phyloP scores from a whole-genome alignment of 2,113 vertebrate species.

The Corythornis cristatus region DNA sequence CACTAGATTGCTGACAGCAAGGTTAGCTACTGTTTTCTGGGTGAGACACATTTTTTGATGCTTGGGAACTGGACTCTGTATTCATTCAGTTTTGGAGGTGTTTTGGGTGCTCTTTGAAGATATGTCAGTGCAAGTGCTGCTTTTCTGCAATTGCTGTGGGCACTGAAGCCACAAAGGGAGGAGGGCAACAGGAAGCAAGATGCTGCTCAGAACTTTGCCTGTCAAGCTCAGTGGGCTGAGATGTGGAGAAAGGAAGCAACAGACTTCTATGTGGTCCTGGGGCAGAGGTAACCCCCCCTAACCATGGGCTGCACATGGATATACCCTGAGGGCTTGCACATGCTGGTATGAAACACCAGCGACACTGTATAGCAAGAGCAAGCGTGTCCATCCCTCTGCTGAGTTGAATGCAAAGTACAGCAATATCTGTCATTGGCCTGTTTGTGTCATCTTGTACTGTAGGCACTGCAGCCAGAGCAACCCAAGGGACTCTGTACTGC shows the following conservation, averaged over 20 bases:
- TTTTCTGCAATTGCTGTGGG: not conserved
- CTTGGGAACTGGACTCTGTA: not conserved
- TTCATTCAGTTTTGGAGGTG: not conserved
- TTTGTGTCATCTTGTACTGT: not conserved
- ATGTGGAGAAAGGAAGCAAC: not conserved
- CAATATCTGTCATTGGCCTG: not conserved
- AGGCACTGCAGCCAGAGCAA: not conserved
- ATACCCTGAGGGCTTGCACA: not conserved
- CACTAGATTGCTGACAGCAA: not conserved
- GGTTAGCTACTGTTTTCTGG: not conserved
- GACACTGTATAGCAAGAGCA: not conserved
- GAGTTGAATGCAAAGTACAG: not conserved
- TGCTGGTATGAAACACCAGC: not conserved
- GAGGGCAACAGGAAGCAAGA: not conserved
- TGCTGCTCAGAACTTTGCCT: not conserved
- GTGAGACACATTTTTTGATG: not conserved
- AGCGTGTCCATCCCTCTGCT: not conserved
- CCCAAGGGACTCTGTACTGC: not conserved
- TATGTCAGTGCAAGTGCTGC: accelerated
- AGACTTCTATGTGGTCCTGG: not conserved
- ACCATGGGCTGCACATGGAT: not conserved
- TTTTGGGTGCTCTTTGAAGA: not conserved
- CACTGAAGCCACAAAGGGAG: not conserved
- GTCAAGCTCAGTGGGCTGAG: not conserved
- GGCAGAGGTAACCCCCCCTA: not conserved